Base-by-base conservation (phyloP, 2,888 invertebrate species). In the Melanotus villosus region DNA sequence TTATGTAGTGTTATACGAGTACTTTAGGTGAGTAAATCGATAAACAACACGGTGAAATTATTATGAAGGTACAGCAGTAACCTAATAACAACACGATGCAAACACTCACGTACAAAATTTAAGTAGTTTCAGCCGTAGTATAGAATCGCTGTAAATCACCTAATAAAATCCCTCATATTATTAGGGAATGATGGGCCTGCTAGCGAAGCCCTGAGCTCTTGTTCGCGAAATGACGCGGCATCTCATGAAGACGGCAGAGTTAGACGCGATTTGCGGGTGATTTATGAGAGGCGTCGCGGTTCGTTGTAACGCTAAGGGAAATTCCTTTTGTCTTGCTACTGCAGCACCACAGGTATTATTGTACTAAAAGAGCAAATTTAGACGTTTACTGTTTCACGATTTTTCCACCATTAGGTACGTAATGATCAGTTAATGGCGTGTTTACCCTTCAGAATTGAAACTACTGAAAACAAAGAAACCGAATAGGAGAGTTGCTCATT, bases 241-340 rank as follows among this genome's bases (percentile, higher is more conserved):
- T 68, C 68, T 63, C 58, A 68, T 64, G 63, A 68, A 68, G 68
- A 50, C 68, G 68, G 58, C 47, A 63, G 68, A 64, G 68, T 68
- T 68, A 68, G 54, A 68, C 58, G 64, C 68, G 68, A 68, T 68
- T 68, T 64, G 47, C 58, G 63, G 59, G 63, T 68, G 64, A 68
- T 68, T 68, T 68, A 68, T 68, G 68, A 58, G 59, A 43, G 56
- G 41, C 66, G 59, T 59, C 58, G 56, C 50, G 68, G 64, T 59
- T 63, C 56, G 23, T 9, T 38, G 23, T 41, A 57, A 41, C 45
- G 32, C 47, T 50, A 58, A 62, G 63, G 50, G 59, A 68, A 54
- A 47, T 47, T 68, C 50, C 63, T 54, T 68, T 68, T 64, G 68
- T 65, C 57, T 57, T 26, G 52, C 52, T 56, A 19, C 52, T 54